Evolutionary conservation across 2,797 vertebrate species (phyloP).

Genomic region (Pantherophis vulpinus): DNA sequence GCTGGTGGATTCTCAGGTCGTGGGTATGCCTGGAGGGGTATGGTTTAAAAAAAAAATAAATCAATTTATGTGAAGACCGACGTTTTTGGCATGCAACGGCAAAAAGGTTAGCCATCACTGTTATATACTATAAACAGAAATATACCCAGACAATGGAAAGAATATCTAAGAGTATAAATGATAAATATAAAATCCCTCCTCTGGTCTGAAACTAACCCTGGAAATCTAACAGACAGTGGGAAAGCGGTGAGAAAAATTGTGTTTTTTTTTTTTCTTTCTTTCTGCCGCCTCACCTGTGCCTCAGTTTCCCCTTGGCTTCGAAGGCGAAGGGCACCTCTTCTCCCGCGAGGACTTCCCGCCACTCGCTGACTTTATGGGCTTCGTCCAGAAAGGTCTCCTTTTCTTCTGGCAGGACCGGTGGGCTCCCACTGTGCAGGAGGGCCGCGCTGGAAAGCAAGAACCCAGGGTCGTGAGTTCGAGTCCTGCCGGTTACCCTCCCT

Average conservation of each 20-base stretch:
- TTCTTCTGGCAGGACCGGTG: conserved; percentile 84
- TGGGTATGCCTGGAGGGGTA: conserved; percentile 87
- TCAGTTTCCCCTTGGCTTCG: conserved; percentile 89
- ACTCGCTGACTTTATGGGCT: conserved; percentile 89
- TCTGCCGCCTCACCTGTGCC: conserved; percentile 71
- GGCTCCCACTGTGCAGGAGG: conserved; percentile 93
- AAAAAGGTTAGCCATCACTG: no score
- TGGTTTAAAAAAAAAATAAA: background rate
- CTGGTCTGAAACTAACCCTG: no score
- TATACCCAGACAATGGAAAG: no score
- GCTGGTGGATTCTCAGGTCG: conserved; percentile 93
- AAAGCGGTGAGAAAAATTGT: no score
- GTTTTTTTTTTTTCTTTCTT: rapidly evolving
- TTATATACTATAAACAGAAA: no score
- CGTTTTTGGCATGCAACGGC: no score
- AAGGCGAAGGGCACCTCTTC: conserved; percentile 96
- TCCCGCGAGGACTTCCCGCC: conserved; percentile 91
- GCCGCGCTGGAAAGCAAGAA: conserved; percentile 81
- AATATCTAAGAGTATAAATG: no score
- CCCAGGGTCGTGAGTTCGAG: background rate
- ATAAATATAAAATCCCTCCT: no score
- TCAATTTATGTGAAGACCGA: background rate
- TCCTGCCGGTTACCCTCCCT: background rate
- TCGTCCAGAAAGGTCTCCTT: conserved; percentile 82
- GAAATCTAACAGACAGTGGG: background rate